These are phyloP conservation scores for Mesoligia furuncula DNA, from an alignment of 2,888 invertebrate genomes.

Conservation along the genomic window DNA sequence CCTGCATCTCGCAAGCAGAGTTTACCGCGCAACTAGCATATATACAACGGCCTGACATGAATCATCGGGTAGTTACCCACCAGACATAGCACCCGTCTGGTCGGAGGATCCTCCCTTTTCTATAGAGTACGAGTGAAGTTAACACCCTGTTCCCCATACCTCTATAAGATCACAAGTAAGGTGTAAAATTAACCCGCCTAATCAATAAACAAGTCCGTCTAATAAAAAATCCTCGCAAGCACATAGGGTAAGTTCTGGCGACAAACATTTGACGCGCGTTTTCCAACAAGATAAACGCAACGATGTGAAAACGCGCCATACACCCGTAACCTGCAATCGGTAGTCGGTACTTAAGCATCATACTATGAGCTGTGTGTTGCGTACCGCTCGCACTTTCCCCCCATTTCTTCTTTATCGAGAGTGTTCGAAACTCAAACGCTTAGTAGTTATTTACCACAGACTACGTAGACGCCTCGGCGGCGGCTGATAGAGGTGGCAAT, in stretches of 20 bases:
- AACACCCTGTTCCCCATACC: too few species aligned
- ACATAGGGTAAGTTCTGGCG: neutral
- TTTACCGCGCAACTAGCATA: too few species aligned
- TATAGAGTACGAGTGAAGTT: too few species aligned
- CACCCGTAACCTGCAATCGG: conserved; percentile 44
- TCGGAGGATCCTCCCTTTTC: too few species aligned
- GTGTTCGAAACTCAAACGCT: conserved; percentile 42
- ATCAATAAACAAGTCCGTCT: neutral
- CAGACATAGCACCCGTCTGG: too few species aligned
- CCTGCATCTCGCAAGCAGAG: too few species aligned
- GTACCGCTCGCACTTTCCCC: conserved; percentile 38
- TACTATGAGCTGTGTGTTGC: conserved; percentile 9
- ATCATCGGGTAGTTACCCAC: too few species aligned
- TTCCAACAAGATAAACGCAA: conserved; percentile 26
- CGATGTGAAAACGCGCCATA: conserved; percentile 44
- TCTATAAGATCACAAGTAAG: neutral
- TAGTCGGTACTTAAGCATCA: conserved; percentile 10
- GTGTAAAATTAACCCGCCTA: neutral
- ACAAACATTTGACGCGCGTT: conserved; percentile 31
- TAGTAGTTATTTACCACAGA: conserved; percentile 18
- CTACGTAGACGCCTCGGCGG: neutral
- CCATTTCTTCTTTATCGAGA: conserved; percentile 54
- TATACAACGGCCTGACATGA: too few species aligned
- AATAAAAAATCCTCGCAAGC: neutral
- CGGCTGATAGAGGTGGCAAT: neutral